Base-by-base conservation (phyloP, 2,113 vertebrate genomes). In the Hypocryptadius cinnamomeus region DNA sequence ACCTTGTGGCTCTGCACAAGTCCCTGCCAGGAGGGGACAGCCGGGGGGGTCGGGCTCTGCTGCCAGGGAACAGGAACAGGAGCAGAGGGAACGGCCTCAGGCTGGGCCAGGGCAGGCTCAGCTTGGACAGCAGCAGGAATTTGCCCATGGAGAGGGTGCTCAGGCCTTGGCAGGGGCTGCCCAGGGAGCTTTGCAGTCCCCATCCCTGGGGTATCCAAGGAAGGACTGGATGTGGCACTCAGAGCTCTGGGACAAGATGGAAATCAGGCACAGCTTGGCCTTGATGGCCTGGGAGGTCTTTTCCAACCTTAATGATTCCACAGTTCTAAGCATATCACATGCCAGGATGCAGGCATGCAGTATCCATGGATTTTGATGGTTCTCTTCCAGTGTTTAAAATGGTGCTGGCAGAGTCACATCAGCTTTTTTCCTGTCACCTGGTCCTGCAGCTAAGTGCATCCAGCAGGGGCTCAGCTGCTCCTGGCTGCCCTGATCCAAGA, bases 211-310 rank as follows among this genome's bases (percentile, higher is more conserved):
- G 59, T 23, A 48, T 5, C 37, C 6, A 39, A 39, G 39, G 39
- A 39, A 39, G 39, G 39, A 35, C 81, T 65, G 70, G 60, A 28
- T 0, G 25, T 27, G 71, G 31, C 82, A 59, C 53, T 68, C 7
- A 64, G 40, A 1, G 33, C 61, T 77, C 63, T 51, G 72, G 37
- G 27, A 40, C 65, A 79, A 4, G 35, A 40, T 35, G 65, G n/a
- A 9, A 0, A 33, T 10, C 0, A 0, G 31, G 8, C 30, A 48
- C 48, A 56, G 57, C 11, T 17, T 1, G 35, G 13, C 9, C 42
- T 50, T 0, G 0, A 2, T 33, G 35, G 3, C 0, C 59, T 57
- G 8, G 44, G 27, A 45, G 51, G 7, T 1, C 5, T 51, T 66
- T 59, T n/a, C 69, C 51, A 3, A 5, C 28, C 7, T 45, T 2